Evolutionary conservation across 2,888 invertebrate genomes (phyloP), one percentile per base, ranked within the genome.

Genomic region (Stramonita haemastoma): DNA sequence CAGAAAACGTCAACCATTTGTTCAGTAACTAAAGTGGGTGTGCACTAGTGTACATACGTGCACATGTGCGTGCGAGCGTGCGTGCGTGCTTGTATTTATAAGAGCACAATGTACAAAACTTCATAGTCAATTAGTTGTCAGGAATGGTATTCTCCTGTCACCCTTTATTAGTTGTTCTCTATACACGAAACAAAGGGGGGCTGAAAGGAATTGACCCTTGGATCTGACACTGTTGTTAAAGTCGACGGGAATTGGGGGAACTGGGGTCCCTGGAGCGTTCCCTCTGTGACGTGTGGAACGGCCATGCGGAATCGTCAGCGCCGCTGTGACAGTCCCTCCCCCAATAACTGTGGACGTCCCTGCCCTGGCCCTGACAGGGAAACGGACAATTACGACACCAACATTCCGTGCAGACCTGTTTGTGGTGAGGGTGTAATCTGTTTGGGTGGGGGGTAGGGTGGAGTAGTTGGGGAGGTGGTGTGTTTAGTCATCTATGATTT

Each of bases 191-290:
- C n/a, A 46, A 46, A 46, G 8, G 46, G 46, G 46, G 8, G 46
- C 2, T 46, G 46, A 46, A 46, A 46, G 8, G 46, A 8, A 46
- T 46, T 46, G 46, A 46, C 2, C 46, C 46, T 5, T 46, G 46
- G 46, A 46, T 46, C 46, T 46, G 46, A 2, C 46, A 46, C 2
- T 46, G 46, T 46, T 46, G 79, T 79, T 17, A 34, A 22, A 87
- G 87, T 87, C 29, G 60, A 87, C 87, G 87, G 87, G 8, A 87
- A 81, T 83, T 88, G 88, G 89, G 89, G 85, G 8, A 56, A 29
- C 26, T 86, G 89, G 89, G 26, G 85, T 22, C 29, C 85, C 1
- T 89, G 89, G 89, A 73, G 85, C 56, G 0, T 29, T 17, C 85
- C 85, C 57, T 34, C 34, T 26, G 89, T 32, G 56, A 56, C 89